A percentile compares a stretch with the other conserved stretches of the same genome.
These are phyloP conservation scores for Pangasius macronema DNA, from an alignment of 2,797 vertebrate species.

Conservation along the genomic window DNA sequence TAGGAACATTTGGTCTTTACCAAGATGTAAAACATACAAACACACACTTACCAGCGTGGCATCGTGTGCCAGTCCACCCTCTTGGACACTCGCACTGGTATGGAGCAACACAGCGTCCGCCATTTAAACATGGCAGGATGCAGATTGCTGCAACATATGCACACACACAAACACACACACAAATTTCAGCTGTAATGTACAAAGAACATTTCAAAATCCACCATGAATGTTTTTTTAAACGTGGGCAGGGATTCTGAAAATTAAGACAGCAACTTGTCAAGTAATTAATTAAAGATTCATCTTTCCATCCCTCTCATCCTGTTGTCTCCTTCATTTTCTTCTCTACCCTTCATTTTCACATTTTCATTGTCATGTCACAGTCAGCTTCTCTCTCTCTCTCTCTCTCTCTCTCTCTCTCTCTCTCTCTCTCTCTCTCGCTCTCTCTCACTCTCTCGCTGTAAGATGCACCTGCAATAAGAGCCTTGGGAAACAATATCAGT, in stretches of 20 bases:
- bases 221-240: not conserved
- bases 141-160: conserved; percentile 84
- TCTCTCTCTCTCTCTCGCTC: not conserved
- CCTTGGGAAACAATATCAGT: not conserved
- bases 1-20: not conserved
- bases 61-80: conserved; percentile 92
- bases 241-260: not conserved
- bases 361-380: not conserved
- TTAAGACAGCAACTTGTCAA: not conserved
- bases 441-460: not conserved
- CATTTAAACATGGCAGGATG: conserved; percentile 94
- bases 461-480: not conserved
- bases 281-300: not conserved
- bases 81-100: conserved; percentile 88
- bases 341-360: not conserved
- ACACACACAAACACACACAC: not conserved
- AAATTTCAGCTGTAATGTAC: not conserved
- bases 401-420: not conserved
- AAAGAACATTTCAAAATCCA: not conserved
- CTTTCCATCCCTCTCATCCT: not conserved
- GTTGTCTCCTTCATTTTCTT: not conserved
- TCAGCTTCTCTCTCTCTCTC: not conserved
- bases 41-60: conserved; percentile 84
- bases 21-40: not conserved
- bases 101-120: conserved; percentile 89